phyloP scores from a whole-genome alignment of 2,797 vertebrate genomes.

The Enteromius trimaculatus region DNA sequence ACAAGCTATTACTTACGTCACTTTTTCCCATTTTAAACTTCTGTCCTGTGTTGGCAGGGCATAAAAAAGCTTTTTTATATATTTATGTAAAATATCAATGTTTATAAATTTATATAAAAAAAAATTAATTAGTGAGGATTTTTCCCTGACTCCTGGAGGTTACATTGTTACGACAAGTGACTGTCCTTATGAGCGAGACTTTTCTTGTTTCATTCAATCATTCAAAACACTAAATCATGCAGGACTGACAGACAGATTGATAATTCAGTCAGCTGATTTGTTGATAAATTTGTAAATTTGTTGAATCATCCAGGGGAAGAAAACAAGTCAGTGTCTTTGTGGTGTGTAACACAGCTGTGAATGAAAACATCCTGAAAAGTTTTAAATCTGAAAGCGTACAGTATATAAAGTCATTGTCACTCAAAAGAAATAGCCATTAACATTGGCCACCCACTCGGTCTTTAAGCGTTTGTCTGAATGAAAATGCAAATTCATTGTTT shows the following conservation, averaged over 20 bases:
- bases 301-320: background rate
- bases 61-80: background rate
- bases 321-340: background rate
- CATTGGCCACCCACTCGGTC: too few species aligned
- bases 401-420: too few species aligned
- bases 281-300: background rate
- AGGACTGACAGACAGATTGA: background rate
- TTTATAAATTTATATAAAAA: background rate
- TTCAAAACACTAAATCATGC: background rate
- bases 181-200: background rate
- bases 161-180: background rate
- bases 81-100: too few species aligned
- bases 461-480: too few species aligned
- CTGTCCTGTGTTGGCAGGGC: background rate
- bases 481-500: too few species aligned
- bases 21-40: background rate
- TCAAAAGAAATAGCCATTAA: too few species aligned
- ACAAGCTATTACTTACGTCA: constrained; percentile 9
- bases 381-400: too few species aligned
- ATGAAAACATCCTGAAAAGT: too few species aligned
- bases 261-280: background rate
- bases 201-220: background rate
- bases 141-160: too few species aligned
- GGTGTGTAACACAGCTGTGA: too few species aligned
- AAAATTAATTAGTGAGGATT: too few species aligned